Evolutionary conservation across 2,113 vertebrate species (phyloP).

Genomic region (Callocephalon fimbriatum): DNA sequence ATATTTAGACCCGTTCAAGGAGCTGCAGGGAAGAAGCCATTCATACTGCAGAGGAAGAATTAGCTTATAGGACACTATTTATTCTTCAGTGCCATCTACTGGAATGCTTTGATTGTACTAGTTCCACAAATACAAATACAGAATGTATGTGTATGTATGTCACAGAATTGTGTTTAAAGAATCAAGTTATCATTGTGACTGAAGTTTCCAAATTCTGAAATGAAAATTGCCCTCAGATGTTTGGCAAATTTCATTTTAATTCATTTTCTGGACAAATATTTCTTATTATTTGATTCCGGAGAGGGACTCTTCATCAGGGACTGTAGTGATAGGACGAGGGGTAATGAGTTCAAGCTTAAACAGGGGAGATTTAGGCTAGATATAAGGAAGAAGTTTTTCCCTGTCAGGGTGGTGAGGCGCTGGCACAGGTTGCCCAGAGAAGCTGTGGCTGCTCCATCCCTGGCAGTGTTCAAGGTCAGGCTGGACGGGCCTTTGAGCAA

Average conservation of each 20-base stretch:
- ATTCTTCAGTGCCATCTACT: conserved; percentile 61
- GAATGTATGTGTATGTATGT: rapidly evolving
- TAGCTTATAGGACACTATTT: neutral
- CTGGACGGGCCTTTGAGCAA: neutral
- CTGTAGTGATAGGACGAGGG: neutral
- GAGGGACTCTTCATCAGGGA: neutral
- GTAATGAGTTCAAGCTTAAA: neutral
- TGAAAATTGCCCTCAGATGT: neutral
- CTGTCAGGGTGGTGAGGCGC: neutral
- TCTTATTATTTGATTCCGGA: neutral
- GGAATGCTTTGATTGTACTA: neutral
- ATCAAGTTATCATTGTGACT: neutral
- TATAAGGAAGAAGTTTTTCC: neutral
- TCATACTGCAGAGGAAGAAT: neutral
- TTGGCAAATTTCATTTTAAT: neutral
- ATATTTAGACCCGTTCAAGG: neutral
- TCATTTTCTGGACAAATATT: neutral
- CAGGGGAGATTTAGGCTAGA: neutral
- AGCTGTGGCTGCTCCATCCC: neutral
- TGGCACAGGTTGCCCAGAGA: neutral
- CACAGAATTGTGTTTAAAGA: neutral
- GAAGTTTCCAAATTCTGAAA: neutral
- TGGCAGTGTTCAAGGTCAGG: neutral
- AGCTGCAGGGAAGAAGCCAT: neutral
- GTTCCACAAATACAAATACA: neutral